These are phyloP conservation scores for Melospiza melodia DNA, from an alignment of 2,113 vertebrate genomes.

Conservation along the genomic window DNA sequence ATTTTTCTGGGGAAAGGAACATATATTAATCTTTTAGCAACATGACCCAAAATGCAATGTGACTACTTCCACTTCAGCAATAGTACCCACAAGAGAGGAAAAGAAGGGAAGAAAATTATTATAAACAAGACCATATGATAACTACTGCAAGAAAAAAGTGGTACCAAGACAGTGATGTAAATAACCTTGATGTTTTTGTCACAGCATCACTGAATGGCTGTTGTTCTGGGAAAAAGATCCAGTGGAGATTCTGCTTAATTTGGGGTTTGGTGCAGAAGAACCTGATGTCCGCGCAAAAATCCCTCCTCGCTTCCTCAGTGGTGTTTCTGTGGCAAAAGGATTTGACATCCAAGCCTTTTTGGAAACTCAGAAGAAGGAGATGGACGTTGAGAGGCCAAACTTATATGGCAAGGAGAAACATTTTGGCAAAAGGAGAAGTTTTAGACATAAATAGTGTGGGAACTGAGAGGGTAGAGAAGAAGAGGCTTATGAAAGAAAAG, in stretches of 20 bases:
- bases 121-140: background rate
- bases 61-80: background rate
- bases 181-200: slow-evolving; percentile 1
- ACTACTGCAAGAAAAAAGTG: background rate
- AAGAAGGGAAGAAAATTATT: background rate
- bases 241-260: slow-evolving; percentile 87
- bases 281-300: slow-evolving; percentile 85
- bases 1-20: background rate
- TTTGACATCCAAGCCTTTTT: slow-evolving; percentile 85
- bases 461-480: background rate
- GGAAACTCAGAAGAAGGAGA: slow-evolving; percentile 83
- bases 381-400: slow-evolving; percentile 82
- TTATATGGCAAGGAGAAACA: slow-evolving; percentile 77
- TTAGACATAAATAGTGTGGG: background rate
- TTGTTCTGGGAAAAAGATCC: slow-evolving; percentile 84
- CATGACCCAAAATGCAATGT: background rate
- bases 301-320: slow-evolving; percentile 84
- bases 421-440: background rate
- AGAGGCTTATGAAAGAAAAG: background rate
- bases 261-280: slow-evolving; percentile 90
- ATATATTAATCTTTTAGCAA: background rate
- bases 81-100: background rate
- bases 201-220: slow-evolving; percentile 84
- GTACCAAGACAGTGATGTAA: background rate
- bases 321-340: slow-evolving; percentile 81